These are phyloP conservation scores for Calosoma granatense DNA, from an alignment of 1,140 invertebrate species.

Conservation along the genomic window DNA sequence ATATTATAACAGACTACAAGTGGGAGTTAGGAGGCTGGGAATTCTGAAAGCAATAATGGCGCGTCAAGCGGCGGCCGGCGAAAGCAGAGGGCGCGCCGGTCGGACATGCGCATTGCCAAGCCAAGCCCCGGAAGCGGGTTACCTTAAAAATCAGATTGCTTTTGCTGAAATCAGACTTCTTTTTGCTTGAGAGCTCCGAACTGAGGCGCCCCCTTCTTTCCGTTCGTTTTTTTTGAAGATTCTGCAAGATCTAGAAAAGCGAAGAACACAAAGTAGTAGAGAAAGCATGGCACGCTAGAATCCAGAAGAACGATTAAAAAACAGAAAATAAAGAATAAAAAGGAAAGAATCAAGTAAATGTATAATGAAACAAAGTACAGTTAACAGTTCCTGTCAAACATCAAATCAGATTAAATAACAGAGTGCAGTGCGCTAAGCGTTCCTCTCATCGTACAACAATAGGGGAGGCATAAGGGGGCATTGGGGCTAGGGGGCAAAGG, in stretches of 20 bases:
- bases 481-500: not conserved
- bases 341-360: not conserved
- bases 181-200: conserved; percentile 77
- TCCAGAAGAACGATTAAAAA: conserved; percentile 31
- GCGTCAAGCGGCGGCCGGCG: conserved; percentile 10
- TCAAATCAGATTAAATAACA: conserved; percentile 1
- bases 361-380: not conserved
- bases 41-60: not conserved
- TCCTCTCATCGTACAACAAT: not conserved
- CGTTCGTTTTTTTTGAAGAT: conserved; percentile 93
- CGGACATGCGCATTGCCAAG: conserved; percentile 31
- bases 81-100: conserved; percentile 32
- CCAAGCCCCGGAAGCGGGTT: conserved; percentile 48
- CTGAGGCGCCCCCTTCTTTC: conserved; percentile 84
- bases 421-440: not conserved
- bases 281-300: conserved; percentile 38
- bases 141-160: conserved; percentile 95
- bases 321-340: conserved; percentile 17
- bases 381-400: conserved; percentile 2
- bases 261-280: conserved; percentile 61
- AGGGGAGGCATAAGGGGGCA: not conserved
- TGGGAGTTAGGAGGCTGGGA: too few species aligned
- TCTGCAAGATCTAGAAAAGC: conserved; percentile 93
- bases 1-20: too few species aligned
- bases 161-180: conserved; percentile 77